phyloP scores from a whole-genome alignment of 2,113 vertebrate species.

The Ophthalmolycus amberensis region DNA sequence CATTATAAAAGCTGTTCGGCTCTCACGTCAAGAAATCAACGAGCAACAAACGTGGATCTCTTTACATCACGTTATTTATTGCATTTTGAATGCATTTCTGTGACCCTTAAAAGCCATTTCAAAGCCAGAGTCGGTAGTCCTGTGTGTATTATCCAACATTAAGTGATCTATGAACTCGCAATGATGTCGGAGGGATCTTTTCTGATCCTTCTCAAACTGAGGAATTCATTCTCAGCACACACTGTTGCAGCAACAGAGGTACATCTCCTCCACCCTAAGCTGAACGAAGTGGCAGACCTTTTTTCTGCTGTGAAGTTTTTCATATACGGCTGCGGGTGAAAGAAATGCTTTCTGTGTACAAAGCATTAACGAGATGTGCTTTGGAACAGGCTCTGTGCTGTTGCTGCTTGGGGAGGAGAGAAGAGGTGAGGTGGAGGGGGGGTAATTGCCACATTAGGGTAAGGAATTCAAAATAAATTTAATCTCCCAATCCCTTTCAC shows the following conservation, averaged over 20 bases:
- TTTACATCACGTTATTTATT: neutral
- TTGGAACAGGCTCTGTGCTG: constrained; percentile 70
- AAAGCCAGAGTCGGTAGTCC: neutral
- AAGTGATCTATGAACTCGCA: constrained; percentile 2
- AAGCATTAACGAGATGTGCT: constrained; percentile 71
- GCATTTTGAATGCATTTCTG: neutral
- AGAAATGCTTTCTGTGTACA: constrained; percentile 77
- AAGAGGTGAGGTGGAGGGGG: constrained; percentile 45
- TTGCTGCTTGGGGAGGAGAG: constrained; percentile 54
- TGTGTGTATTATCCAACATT: neutral
- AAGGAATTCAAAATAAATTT: constrained; percentile 90
- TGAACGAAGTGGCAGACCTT: constrained; percentile 23
- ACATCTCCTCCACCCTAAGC: constrained; percentile 32
- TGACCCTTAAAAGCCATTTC: neutral
- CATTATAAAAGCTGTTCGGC: neutral
- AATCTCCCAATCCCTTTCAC: constrained; percentile 83
- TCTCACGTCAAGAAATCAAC: neutral
- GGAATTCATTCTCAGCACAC: constrained; percentile 11
- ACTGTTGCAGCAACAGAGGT: constrained; percentile 6
- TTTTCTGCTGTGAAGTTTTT: constrained; percentile 60
- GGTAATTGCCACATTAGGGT: constrained; percentile 84
- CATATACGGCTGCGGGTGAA: constrained; percentile 56
- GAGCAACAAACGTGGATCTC: neutral
- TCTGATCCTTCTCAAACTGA: constrained; percentile 5
- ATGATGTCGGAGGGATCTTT: constrained; percentile 21